phyloP scores from a whole-genome alignment of 1,140 invertebrate species.

The Chironomus tepperi region DNA sequence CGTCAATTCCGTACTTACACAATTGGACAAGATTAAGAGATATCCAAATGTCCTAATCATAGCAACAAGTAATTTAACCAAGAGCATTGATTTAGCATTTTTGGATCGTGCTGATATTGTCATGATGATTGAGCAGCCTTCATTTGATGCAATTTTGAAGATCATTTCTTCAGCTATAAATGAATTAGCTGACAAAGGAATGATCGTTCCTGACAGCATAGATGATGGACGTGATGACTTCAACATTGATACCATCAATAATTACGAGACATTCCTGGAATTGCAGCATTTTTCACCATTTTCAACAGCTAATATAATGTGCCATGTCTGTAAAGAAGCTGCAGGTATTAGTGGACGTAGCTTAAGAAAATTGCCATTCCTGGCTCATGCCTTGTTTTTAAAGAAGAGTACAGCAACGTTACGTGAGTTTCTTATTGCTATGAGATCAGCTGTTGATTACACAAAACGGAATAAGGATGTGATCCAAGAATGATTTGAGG shows the following conservation, averaged over 20 bases:
- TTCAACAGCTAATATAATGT: conserved; percentile 47
- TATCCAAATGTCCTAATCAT: conserved; percentile 88
- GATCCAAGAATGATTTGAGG: no score
- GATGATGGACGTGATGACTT: conserved; percentile 32
- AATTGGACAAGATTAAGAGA: conserved; percentile 83
- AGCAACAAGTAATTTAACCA: conserved; percentile 92
- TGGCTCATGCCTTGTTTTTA: conserved; percentile 57
- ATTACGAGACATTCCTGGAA: conserved; percentile 35
- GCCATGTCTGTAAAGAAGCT: background rate
- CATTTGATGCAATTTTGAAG: conserved; percentile 64
- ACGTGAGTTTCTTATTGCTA: background rate
- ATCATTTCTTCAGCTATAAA: conserved; percentile 43
- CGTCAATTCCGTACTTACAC: conserved; percentile 92
- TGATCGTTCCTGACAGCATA: background rate
- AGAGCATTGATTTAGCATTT: conserved; percentile 90
- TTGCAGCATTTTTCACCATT: conserved; percentile 40
- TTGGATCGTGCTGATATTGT: conserved; percentile 94
- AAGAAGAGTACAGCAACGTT: background rate
- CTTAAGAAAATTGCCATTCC: conserved; percentile 79
- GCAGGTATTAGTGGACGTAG: conserved; percentile 70
- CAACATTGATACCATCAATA: conserved; percentile 33
- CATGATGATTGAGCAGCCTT: conserved; percentile 77
- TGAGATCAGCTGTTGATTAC: background rate
- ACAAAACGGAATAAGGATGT: background rate
- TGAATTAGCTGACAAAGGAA: background rate